Base-by-base conservation (phyloP, 2,888 invertebrate genomes). In the Orthosia cruda region DNA sequence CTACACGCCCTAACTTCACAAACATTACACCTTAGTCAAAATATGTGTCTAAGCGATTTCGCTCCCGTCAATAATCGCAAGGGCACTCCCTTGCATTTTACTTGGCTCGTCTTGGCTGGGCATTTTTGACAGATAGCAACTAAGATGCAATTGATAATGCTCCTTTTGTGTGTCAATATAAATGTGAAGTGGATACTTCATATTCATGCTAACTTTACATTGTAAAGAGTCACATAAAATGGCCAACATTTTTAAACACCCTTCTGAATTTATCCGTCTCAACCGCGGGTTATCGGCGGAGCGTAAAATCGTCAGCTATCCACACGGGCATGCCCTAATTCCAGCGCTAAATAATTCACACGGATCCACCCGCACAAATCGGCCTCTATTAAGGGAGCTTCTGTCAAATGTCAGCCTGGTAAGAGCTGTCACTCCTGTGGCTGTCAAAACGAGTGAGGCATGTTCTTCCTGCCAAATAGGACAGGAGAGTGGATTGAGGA, bases 301-400 rank as follows among this genome's bases (percentile, higher is more conserved):
- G 16, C 20, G 9, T 77, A 47, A 71, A 59, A 58, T 58, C 15
- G 16, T 23, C 23, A 32, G 16, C 23, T 16, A 76, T 26, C 4
- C 32, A 26, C 12, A 52, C 32, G 12, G n/a, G n/a, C 45, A 58
- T 57, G 45, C n/a, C 40, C 32, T 58, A 23, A 57, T 52, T 16
- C n/a, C 32, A 40, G 32, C 20, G 16, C 54, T 65, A 55, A 80
- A 77, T 77, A 55, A 81, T 64, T 54, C 26, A 73, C 20, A 15
- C 23, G 12, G 63, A 13, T 64, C 64, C 54, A 18, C 49, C 50
- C 50, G 7, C 59, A 20, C 9, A 63, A 32, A 80, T 54, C 57
- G 40, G 11, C 61, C 9, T 45, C 13, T 45, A 47, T 40, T 32
- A 47, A n/a, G 26, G 20, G 40, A 77, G 12, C 50, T 67, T 40